These are phyloP conservation scores for Pseudoatta argentina DNA, from an alignment of 1,140 invertebrate species.

Conservation along the genomic window DNA sequence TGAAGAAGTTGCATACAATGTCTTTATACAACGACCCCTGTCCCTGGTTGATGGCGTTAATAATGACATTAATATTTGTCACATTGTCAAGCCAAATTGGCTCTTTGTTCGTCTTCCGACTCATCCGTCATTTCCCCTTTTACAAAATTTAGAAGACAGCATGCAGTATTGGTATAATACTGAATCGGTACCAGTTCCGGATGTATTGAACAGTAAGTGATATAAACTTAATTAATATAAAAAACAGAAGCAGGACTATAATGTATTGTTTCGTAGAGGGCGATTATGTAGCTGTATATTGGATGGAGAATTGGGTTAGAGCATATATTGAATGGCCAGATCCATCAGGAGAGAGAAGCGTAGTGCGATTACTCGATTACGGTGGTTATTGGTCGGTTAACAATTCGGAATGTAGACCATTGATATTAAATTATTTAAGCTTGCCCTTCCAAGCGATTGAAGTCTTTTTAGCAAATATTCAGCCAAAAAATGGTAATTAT, in stretches of 20 bases:
- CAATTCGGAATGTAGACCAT: constrained; percentile 92
- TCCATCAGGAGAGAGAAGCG: constrained; percentile 89
- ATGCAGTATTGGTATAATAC: constrained; percentile 90
- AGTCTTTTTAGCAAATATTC: constrained; percentile 95
- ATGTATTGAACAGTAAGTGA: constrained; percentile 88
- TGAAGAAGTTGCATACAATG: constrained; percentile 67
- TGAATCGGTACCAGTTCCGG: constrained; percentile 89
- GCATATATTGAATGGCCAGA: constrained; percentile 92
- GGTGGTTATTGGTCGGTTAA: constrained; percentile 95
- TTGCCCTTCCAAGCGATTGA: constrained; percentile 98
- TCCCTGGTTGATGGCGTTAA: constrained; percentile 96
- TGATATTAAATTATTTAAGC: constrained; percentile 96
- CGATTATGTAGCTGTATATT: constrained; percentile 94
- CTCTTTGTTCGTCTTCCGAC: constrained; percentile 97
- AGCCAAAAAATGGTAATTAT: constrained; percentile 91
- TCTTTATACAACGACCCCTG: constrained; percentile 87
- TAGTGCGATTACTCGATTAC: constrained; percentile 96
- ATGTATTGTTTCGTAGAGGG: constrained; percentile 88
- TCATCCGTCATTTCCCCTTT: constrained; percentile 95
- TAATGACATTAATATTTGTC: constrained; percentile 95
- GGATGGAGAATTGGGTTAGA: constrained; percentile 94
- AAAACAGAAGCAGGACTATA: not conserved
- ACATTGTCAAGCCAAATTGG: constrained; percentile 93
- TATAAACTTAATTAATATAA: constrained; percentile 55
- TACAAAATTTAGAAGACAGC: constrained; percentile 91